Base-by-base conservation (phyloP, 2,888 invertebrate genomes). In the Acanthopleura granulata region DNA sequence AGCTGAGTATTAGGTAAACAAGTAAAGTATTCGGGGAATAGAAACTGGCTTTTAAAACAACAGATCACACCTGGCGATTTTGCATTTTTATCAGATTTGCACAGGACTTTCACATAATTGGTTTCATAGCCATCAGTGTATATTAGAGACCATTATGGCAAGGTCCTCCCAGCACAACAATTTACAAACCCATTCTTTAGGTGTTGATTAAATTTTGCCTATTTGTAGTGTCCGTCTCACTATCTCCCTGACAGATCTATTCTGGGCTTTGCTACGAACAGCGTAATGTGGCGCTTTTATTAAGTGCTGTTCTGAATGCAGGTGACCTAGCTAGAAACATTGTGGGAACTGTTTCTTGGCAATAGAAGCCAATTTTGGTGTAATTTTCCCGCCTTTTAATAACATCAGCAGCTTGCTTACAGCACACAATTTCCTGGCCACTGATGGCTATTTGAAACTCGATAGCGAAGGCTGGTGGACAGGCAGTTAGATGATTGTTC, bases 341-440 rank as follows among this genome's bases (percentile, higher is more conserved):
- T 18, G 22, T 22, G 3, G 18, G 57, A 57, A 22, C 57, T n/a
- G 57, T 18, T 57, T 57, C 22, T 57, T 22, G 18, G n/a, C 22
- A 57, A 57, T n/a, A 57, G 57, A 18, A 57, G 57, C 22, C 57
- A 57, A 57, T 57, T 57, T 57, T 57, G n/a, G 18, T 57, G 57
- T 57, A 57, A 57, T 57, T 57, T 57, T 18, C 22, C 57, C 57
- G 18, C n/a, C n/a, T 57, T 57, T 57, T 57, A 57, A 57, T 57
- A 57, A n/a, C 57, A n/a, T 22, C 22, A 57, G 57, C 66, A 66
- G 66, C 22, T 66, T 66, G 66, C 66, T 66, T 22, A 18, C n/a
- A 57, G 57, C 57, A 57, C n/a, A 12, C 57, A 57, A 57, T 57
- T 57, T 57, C 57, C 57, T 57, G 57, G 18, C 22, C 57, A n/a